Evolutionary conservation across 37 sponge, comb jelly and placozoan species (phyloP).

Genomic region (Cladorhizidae sp.): DNA sequence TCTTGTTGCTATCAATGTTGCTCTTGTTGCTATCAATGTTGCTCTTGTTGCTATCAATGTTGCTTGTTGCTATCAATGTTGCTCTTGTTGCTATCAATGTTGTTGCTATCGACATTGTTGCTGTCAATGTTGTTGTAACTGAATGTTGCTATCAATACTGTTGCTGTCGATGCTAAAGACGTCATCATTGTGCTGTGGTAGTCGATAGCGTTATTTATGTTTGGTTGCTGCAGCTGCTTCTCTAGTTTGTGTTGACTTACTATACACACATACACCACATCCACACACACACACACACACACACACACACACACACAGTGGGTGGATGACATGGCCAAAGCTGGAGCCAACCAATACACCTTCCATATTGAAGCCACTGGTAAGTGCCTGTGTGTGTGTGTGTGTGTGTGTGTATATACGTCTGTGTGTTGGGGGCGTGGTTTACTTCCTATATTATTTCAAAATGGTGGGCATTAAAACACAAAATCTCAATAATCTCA

Average conservation of each 20-base stretch:
- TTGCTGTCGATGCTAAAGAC: constrained; percentile 3
- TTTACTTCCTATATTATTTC: neutral
- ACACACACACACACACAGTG: constrained; percentile 71
- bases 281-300: neutral
- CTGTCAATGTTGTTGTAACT: too few relatives aligned
- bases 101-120: too few relatives aligned
- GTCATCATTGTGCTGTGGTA: too few relatives aligned
- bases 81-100: too few relatives aligned
- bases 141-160: neutral
- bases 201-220: neutral
- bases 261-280: neutral
- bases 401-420: neutral
- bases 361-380: constrained; percentile 95
- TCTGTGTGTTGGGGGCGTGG: too few relatives aligned
- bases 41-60: too few relatives aligned
- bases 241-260: neutral
- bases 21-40: too few relatives aligned
- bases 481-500: too few relatives aligned
- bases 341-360: constrained; percentile 92
- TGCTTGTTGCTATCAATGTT: too few relatives aligned
- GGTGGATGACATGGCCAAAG: constrained; percentile 95
- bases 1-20: too few relatives aligned
- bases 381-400: too few relatives aligned
- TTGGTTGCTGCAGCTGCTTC: too few relatives aligned
- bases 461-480: neutral